Evolutionary conservation across 2,888 invertebrate genomes (phyloP), one percentile per base, ranked within the genome.

Genomic region (Lysandra bellargus): DNA sequence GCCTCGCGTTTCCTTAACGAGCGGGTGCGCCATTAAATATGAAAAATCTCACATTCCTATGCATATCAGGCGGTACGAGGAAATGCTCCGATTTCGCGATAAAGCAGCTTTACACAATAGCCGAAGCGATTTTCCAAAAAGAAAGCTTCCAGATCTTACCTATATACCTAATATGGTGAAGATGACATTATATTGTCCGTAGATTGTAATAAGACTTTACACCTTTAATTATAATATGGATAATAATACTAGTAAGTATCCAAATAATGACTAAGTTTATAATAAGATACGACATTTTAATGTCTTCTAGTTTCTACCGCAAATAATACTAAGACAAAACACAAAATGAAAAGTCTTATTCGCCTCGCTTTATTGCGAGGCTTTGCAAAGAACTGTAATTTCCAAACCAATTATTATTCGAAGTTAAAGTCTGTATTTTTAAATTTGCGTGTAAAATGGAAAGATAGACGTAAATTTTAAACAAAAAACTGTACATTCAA

Each of bases 1-100:
- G 91, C 91, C 90, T 91, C 88, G 89, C 90, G 91, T 91, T 89
- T 89, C 88, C 89, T 90, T 92, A 93, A 92, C 92, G 90, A 93
- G 92, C 89, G 87, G 87, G 88, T 87, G 88, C 88, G 89, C 85
- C 85, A 85, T 85, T 86, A 84, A 85, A 87, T 86, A 88, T 86
- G 82, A 86, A 86, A 78, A 80, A 81, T 81, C 79, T 81, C 78
- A 88, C 85, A 88, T 88, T 87, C 85, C 87, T 84, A 86, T 86
- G 84, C 83, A 84, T 83, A 82, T 83, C 78, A 81, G 78, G 77
- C 53, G 40, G 53, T 44, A 79, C 76, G n/a, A 76, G 75, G 64
- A 64, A 79, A 76, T 57, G 49, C 30, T 30, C 53, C 14, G 23
- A 49, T 49, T 49, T 49, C 2, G 17, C 23, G 75, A 30, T 75